Conservation (phyloP, 2,113 vertebrate genomes). For the Micromys minutus region DNA sequence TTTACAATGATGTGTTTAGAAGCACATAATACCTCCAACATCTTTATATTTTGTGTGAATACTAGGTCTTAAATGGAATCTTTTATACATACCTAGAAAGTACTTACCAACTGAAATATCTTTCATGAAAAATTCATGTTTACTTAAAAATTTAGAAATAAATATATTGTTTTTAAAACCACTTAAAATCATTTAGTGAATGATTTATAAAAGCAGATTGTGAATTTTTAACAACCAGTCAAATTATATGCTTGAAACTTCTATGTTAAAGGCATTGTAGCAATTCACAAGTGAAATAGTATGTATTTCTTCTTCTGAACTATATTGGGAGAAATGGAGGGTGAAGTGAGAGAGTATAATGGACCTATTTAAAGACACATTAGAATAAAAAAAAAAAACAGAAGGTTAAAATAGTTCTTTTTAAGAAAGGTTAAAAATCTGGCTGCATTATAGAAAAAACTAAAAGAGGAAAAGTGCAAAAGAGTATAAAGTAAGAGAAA, state of each 20-base stretch:
- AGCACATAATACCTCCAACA: neutral
- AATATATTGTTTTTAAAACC: neutral
- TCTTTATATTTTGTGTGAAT: neutral
- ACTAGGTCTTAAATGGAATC: neutral
- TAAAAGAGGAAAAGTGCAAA: neutral
- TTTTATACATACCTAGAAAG: neutral
- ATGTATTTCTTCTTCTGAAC: neutral
- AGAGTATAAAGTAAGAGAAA: neutral
- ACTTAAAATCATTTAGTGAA: neutral
- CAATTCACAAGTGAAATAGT: neutral
- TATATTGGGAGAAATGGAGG: neutral
- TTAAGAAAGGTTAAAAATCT: neutral
- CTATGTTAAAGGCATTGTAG: conserved; percentile 7
- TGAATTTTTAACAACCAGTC: neutral
- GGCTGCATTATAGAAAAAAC: neutral
- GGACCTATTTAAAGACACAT: neutral
- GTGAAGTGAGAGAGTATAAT: neutral
- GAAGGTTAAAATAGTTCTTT: neutral
- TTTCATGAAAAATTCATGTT: neutral
- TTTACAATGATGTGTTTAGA: neutral
- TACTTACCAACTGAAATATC: neutral
- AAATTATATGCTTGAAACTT: neutral
- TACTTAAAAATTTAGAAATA: neutral
- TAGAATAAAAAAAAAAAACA: neutral
- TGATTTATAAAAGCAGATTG: neutral